A percentile compares a stretch with the other conserved stretches of the same genome.
phyloP scores from a whole-genome alignment of 1,140 invertebrate genomes.

The Musca vetustissima region DNA sequence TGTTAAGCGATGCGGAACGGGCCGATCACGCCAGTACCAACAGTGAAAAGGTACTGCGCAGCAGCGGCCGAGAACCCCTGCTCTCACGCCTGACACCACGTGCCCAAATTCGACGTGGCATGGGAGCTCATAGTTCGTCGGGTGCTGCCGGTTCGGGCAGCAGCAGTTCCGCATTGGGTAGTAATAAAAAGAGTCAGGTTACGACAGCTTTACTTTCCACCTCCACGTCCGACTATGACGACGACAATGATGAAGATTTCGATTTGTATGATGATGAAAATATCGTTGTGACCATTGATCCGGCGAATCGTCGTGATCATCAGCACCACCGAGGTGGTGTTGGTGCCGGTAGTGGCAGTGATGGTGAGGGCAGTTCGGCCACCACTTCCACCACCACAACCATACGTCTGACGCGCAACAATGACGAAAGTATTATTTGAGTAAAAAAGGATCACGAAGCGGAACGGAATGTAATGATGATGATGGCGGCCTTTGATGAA shows the following conservation, averaged over 20 bases:
- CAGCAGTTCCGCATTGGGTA: conserved; percentile 32
- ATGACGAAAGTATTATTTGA: conserved; percentile 55
- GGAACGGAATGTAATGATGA: not conserved
- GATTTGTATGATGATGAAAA: conserved; percentile 54
- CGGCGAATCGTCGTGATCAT: not conserved
- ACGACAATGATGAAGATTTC: conserved; percentile 52
- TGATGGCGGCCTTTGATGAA: conserved; percentile 19
- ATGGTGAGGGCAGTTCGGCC: conserved; percentile 24
- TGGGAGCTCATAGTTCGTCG: conserved; percentile 25
- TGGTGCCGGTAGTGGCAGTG: conserved; percentile 8
- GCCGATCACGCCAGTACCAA: conserved; percentile 35
- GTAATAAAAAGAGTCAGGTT: conserved; percentile 37
- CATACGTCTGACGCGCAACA: conserved; percentile 50
- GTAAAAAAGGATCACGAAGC: conserved; percentile 15
- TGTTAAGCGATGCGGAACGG: conserved; percentile 33
- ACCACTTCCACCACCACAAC: conserved; percentile 46
- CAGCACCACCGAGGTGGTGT: not conserved
- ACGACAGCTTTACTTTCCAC: conserved; percentile 45
- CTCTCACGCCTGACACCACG: conserved; percentile 49
- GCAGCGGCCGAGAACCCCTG: conserved; percentile 45
- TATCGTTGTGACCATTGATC: conserved; percentile 47
- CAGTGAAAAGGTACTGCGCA: conserved; percentile 31
- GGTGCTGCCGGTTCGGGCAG: conserved; percentile 39
- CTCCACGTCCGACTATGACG: conserved; percentile 45
- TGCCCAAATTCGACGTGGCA: conserved; percentile 44